Evolutionary conservation across 2,888 invertebrate species (phyloP).

Genomic region (Ryuthela nishihirai): DNA sequence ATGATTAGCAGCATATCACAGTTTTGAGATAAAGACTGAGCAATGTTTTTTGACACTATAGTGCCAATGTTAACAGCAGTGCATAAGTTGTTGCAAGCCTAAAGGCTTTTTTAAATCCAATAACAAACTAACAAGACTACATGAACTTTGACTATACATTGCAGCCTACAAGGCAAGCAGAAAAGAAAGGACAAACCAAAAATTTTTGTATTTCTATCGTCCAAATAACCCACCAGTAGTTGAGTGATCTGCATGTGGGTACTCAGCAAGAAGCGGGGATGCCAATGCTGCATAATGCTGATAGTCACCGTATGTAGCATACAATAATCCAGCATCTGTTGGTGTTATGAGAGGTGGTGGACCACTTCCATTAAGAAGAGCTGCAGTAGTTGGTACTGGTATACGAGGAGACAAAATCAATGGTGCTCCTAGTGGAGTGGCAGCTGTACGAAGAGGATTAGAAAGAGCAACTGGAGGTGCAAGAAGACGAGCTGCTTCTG

Average conservation of each 20-base stretch:
- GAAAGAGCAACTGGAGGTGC: conserved; percentile 38
- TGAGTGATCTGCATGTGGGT: conserved; percentile 63
- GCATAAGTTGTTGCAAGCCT: too few species aligned
- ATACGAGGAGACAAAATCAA: conserved; percentile 87
- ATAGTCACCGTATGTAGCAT: conserved; percentile 76
- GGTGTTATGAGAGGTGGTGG: conserved; percentile 61
- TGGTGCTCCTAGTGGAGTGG: conserved; percentile 81
- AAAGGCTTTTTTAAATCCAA: too few species aligned
- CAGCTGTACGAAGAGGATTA: conserved; percentile 49
- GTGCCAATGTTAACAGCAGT: too few species aligned
- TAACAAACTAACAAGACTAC: too few species aligned
- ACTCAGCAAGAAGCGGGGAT: conserved; percentile 60
- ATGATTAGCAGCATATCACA: too few species aligned
- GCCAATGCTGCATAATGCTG: conserved; percentile 83
- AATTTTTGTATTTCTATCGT: too few species aligned
- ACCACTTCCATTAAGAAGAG: conserved; percentile 58
- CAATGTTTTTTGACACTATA: too few species aligned
- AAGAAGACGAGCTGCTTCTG: conserved; percentile 38
- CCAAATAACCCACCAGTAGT: conserved; percentile 87
- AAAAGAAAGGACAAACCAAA: too few species aligned
- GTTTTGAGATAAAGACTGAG: too few species aligned
- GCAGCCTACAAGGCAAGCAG: too few species aligned
- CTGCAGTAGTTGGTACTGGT: conserved; percentile 73
- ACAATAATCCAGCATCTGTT: conserved; percentile 76
- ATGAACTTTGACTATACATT: too few species aligned